These are phyloP conservation scores for Sycophila sp. DNA, from an alignment of 1,140 invertebrate genomes.

Conservation along the genomic window DNA sequence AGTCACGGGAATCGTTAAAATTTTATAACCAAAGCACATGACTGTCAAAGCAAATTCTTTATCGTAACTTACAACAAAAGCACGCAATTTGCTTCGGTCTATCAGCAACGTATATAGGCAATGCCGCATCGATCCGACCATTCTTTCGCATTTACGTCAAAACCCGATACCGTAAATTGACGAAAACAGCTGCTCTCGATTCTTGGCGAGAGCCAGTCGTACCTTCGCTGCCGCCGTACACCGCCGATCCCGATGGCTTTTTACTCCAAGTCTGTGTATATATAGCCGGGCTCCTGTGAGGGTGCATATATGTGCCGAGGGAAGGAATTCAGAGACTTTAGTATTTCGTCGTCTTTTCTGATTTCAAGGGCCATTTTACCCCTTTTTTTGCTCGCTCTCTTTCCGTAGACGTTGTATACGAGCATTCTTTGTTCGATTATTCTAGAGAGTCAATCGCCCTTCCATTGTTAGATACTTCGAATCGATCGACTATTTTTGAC, in stretches of 20 bases:
- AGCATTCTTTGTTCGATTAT: constrained; percentile 10
- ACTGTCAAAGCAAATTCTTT: neutral
- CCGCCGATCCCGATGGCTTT: constrained; percentile 3
- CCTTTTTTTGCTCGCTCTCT: neutral
- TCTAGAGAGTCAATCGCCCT: neutral
- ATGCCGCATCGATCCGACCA: neutral
- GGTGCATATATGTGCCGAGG: no score
- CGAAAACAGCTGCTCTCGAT: constrained; percentile 17
- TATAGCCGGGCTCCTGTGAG: no score
- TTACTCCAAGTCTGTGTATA: neutral
- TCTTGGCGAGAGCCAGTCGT: neutral
- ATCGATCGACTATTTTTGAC: no score
- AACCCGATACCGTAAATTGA: constrained; percentile 21
- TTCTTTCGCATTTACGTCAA: constrained; percentile 8
- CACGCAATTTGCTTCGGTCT: neutral
- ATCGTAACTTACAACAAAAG: neutral
- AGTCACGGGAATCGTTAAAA: no score
- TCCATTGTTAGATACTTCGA: neutral
- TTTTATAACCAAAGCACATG: no score
- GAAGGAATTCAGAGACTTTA: neutral
- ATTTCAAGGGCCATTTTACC: constrained; percentile 3
- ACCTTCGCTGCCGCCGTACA: neutral
- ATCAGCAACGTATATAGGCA: neutral
- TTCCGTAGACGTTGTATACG: neutral
- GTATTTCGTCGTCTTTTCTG: constrained; percentile 7